These are phyloP conservation scores for Orthosia cruda DNA, from an alignment of 2,888 invertebrate species.

Conservation along the genomic window DNA sequence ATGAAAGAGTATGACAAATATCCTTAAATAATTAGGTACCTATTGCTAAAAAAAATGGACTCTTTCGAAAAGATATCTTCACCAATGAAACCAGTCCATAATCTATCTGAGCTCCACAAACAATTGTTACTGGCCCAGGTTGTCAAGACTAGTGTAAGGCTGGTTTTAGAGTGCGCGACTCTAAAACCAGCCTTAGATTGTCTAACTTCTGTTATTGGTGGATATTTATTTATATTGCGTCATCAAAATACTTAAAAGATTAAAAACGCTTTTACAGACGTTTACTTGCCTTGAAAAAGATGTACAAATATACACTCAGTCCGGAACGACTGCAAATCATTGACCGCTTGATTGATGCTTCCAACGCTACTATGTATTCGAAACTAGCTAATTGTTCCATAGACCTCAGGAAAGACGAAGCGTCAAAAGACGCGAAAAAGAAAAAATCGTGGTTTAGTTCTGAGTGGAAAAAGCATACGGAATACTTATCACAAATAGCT, in stretches of 20 bases:
- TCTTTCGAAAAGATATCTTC: too few species aligned
- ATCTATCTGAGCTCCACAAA: too few species aligned
- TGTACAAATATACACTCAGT: constrained; percentile 81
- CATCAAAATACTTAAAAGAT: neutral
- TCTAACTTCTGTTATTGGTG: too few species aligned
- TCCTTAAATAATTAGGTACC: too few species aligned
- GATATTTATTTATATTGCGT: too few species aligned
- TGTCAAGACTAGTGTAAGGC: too few species aligned
- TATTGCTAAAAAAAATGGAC: too few species aligned
- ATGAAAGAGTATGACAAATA: too few species aligned
- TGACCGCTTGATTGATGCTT: constrained; percentile 84
- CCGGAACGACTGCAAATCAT: constrained; percentile 80
- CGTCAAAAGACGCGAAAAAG: constrained; percentile 80
- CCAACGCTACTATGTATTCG: constrained; percentile 83
- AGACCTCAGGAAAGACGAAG: constrained; percentile 82
- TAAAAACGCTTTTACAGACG: constrained; percentile 72
- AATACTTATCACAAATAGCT: constrained; percentile 84
- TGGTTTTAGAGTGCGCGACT: too few species aligned
- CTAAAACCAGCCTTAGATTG: too few species aligned
- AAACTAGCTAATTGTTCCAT: constrained; percentile 85
- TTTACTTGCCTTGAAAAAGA: constrained; percentile 78
- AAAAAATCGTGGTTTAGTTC: constrained; percentile 84
- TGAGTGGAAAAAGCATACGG: constrained; percentile 90
- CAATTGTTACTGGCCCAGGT: too few species aligned
- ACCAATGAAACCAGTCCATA: too few species aligned